These are phyloP conservation scores for Chrysopa pallens DNA, from an alignment of 1,140 invertebrate genomes.

Conservation along the genomic window DNA sequence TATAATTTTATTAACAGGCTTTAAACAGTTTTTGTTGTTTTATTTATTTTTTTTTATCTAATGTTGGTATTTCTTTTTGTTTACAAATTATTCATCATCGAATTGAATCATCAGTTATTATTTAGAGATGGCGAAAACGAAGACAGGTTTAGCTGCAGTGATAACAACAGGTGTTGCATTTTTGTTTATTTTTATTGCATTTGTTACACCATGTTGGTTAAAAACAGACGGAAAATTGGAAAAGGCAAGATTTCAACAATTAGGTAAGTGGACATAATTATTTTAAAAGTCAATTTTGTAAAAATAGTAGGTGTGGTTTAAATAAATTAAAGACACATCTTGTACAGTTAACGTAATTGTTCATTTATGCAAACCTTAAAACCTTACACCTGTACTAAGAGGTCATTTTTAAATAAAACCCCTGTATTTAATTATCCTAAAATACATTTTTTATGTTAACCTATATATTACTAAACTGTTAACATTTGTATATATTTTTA, in stretches of 20 bases:
- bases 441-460: too few species aligned
- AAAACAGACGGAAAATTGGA: constrained; percentile 65
- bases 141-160: constrained; percentile 50
- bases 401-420: too few species aligned
- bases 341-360: too few species aligned
- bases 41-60: constrained; percentile 1
- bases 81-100: too few species aligned
- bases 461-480: background rate
- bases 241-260: constrained; percentile 61
- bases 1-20: too few species aligned
- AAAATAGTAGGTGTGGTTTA: too few species aligned
- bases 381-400: too few species aligned
- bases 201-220: constrained; percentile 85
- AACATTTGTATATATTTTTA: constrained; percentile 22
- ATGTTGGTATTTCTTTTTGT: background rate
- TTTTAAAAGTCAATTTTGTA: too few species aligned
- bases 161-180: constrained; percentile 44
- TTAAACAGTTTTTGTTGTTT: background rate
- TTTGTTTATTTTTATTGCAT: constrained; percentile 66
- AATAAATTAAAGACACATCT: too few species aligned
- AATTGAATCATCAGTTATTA: too few species aligned
- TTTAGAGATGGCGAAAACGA: constrained; percentile 35
- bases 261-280: constrained; percentile 36
- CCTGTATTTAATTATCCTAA: too few species aligned
- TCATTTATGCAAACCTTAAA: too few species aligned